Percentiles rank a stretch among this genome's conserved stretches.
Evolutionary conservation across 1,140 invertebrate genomes (phyloP).

Genomic region (Ceratina japonica): DNA sequence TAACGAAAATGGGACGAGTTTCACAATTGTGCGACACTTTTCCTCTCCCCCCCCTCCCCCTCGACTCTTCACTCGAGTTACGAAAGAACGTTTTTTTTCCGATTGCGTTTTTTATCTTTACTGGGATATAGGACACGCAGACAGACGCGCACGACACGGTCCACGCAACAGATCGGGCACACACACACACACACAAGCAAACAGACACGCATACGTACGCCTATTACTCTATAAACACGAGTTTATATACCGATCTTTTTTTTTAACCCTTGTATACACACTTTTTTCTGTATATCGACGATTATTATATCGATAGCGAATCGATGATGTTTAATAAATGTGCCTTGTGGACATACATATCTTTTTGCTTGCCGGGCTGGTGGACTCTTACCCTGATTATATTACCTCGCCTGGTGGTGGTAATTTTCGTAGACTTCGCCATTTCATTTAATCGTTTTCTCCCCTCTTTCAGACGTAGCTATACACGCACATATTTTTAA

Average conservation of each 20-base stretch:
- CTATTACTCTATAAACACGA: neutral
- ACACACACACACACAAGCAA: slow-evolving; percentile 40
- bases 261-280: slow-evolving; percentile 69
- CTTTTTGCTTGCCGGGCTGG: slow-evolving; percentile 79
- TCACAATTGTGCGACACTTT: slow-evolving; percentile 34
- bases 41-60: slow-evolving; percentile 14
- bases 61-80: slow-evolving; percentile 22
- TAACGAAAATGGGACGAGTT: slow-evolving; percentile 48
- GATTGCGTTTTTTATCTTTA: slow-evolving; percentile 43
- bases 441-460: neutral
- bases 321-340: slow-evolving; percentile 80
- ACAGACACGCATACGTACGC: neutral
- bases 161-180: neutral
- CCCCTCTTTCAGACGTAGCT: neutral
- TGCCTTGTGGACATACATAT: slow-evolving; percentile 78
- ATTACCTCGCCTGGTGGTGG: slow-evolving; percentile 76
- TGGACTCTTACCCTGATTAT: slow-evolving; percentile 76
- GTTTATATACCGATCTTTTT: slow-evolving; percentile 59
- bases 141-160: neutral
- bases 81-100: slow-evolving; percentile 31
- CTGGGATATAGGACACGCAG: slow-evolving; percentile 56
- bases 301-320: slow-evolving; percentile 73
- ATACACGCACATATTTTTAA: too few relatives aligned
- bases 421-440: slow-evolving; percentile 70
- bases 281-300: slow-evolving; percentile 65